Base-by-base conservation (phyloP, 2,888 invertebrate species). In the Keiferia lycopersicella region DNA sequence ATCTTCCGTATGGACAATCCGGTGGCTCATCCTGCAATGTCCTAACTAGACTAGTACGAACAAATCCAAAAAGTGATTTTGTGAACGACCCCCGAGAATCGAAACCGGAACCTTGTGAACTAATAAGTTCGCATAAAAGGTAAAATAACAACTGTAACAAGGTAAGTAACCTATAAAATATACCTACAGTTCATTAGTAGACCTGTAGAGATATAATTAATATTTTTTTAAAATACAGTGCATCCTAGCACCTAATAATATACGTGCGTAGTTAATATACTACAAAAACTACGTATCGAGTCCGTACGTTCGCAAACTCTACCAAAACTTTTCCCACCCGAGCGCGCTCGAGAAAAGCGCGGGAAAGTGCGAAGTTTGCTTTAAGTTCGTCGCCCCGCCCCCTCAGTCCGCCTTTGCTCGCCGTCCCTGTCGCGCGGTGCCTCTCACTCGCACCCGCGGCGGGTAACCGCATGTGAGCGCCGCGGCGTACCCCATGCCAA, bases 351-450 rank as follows among this genome's bases (percentile, higher is more conserved):
- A 45, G 60, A 61, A 85, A 85, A 86, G 82, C 88, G 88, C 88
- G 88, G 88, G 88, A 89, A 90, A 90, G 78, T 64, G 67, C 68
- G 79, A 88, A 87, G 78, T 86, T 83, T 66, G 65, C 62, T 69
- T 73, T 83, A 87, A 83, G 85, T 86, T 82, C 69, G 69, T 68
- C 75, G 63, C 67, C 73, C 77, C 75, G 69, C 68, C 63, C 63
- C 62, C 50, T 22, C 51, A n/a, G n/a, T 69, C 77, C 71, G 62
- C 51, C 34, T 62, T 84, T 83, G 68, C 77, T 61, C 71, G 62
- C 51, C 34, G 63, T 84, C 84, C 68, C 77, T 61, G 76, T 81
- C 73, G 16, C 73, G 63, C 73, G 16, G 30, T 63, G n/a, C 51
- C 61, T 77, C 79, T 74, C 76, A 72, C 83, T 81, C 80, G 75